These are phyloP conservation scores for Trichonephila inaurata DNA, from an alignment of 1,140 invertebrate genomes.

Conservation along the genomic window DNA sequence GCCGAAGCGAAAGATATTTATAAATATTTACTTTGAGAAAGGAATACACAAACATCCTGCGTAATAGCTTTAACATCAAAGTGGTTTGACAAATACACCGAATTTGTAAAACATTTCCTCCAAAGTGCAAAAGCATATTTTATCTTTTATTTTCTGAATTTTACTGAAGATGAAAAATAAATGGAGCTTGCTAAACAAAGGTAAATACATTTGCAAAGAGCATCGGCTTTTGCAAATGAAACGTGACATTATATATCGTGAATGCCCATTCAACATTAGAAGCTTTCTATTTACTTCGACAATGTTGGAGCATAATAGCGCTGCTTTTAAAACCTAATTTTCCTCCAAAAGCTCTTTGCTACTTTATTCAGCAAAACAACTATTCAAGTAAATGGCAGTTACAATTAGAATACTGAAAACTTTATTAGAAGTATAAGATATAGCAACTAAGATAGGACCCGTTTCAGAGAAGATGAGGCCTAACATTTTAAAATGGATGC, in stretches of 20 bases:
- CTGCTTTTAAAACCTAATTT: neutral
- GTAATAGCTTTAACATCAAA: too few relatives aligned
- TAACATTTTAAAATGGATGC: too few relatives aligned
- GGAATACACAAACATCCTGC: too few relatives aligned
- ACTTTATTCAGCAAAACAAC: neutral
- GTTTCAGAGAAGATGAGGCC: too few relatives aligned
- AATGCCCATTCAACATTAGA: neutral
- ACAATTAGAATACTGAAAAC: neutral
- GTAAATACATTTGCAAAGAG: neutral
- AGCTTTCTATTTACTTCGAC: neutral
- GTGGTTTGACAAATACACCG: too few relatives aligned
- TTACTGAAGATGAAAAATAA: neutral
- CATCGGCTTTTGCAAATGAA: neutral
- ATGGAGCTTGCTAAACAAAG: neutral
- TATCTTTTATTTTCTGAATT: too few relatives aligned
- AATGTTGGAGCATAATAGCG: neutral
- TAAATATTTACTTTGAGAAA: too few relatives aligned
- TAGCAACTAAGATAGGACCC: too few relatives aligned
- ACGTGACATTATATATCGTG: neutral
- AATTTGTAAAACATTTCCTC: too few relatives aligned
- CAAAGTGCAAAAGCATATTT: too few relatives aligned
- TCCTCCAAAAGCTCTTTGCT: neutral
- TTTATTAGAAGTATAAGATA: too few relatives aligned
- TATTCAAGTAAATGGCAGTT: neutral
- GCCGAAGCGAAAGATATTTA: too few relatives aligned